A percentile compares a stretch with the other conserved stretches of the same genome.
Conservation (phyloP, 2,888 invertebrate genomes). For the Cephus sareptanus region DNA sequence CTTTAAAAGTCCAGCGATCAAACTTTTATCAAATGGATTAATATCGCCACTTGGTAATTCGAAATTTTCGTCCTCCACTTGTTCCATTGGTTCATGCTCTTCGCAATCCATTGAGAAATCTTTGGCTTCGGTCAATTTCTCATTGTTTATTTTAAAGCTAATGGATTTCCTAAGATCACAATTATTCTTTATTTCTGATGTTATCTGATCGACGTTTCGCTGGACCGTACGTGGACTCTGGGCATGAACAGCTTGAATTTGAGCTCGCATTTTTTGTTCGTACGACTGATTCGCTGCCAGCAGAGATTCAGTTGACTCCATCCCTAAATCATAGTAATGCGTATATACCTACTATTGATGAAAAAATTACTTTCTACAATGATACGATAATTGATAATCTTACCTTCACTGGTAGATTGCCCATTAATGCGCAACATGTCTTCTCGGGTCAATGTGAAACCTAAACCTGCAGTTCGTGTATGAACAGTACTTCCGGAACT, state of each 20-base stretch:
- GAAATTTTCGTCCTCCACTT: conserved; percentile 57
- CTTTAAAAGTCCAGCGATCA: conserved; percentile 76
- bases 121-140: conserved; percentile 33
- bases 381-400: conserved; percentile 1
- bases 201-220: conserved; percentile 63
- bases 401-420: conserved; percentile 40
- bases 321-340: conserved; percentile 24
- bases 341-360: background rate
- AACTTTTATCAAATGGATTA: conserved; percentile 84
- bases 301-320: conserved; percentile 41
- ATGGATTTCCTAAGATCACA: conserved; percentile 61
- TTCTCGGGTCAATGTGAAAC: conserved; percentile 53
- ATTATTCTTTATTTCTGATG: conserved; percentile 60
- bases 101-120: conserved; percentile 59
- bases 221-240: conserved; percentile 64
- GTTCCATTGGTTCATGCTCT: conserved; percentile 52
- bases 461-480: conserved; percentile 48
- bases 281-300: conserved; percentile 42
- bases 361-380: conserved; percentile 1
- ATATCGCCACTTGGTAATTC: conserved; percentile 63
- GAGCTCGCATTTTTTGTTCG: conserved; percentile 58
- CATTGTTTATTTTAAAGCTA: conserved; percentile 47
- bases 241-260: conserved; percentile 62
- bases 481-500: conserved; percentile 55
- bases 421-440: conserved; percentile 55